phyloP scores from a whole-genome alignment of 2,797 vertebrate species.

The Champsocephalus gunnari region DNA sequence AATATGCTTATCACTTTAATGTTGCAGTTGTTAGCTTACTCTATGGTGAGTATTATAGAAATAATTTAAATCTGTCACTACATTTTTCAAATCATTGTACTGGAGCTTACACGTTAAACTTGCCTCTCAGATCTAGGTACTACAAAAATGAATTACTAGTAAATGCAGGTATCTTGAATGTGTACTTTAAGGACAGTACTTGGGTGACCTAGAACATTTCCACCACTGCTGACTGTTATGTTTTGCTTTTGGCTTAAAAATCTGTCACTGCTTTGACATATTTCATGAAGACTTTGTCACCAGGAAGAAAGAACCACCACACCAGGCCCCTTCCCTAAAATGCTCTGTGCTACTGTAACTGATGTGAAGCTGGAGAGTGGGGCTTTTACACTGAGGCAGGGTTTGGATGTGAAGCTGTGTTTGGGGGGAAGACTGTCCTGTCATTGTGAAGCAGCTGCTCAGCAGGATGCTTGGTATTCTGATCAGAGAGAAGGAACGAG shows the following conservation, averaged over 20 bases:
- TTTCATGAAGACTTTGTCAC: not conserved
- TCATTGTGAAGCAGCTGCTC: constrained; percentile 64
- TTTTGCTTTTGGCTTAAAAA: not conserved
- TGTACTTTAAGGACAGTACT: too few species aligned
- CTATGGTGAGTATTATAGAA: too few species aligned
- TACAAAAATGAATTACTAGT: too few species aligned
- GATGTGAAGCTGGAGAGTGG: not conserved
- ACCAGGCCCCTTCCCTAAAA: too few species aligned
- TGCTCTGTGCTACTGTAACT: not conserved
- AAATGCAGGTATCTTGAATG: too few species aligned
- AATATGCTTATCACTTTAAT: too few species aligned
- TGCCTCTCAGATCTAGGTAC: too few species aligned
- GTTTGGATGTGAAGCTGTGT: constrained; percentile 21
- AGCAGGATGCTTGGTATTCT: constrained; percentile 75
- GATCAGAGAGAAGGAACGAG: constrained; percentile 63
- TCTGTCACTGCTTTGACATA: not conserved
- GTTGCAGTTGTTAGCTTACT: too few species aligned
- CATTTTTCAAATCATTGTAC: too few species aligned
- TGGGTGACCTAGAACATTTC: too few species aligned
- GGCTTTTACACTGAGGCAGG: constrained; percentile 10
- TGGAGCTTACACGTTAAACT: too few species aligned
- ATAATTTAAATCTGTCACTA: too few species aligned
- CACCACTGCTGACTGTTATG: not conserved
- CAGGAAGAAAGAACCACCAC: not conserved
- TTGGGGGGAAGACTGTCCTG: constrained; percentile 34